Evolutionary conservation across 2,797 vertebrate species (phyloP), one percentile per base, ranked within the genome.

Genomic region (Heliangelus exortis): DNA sequence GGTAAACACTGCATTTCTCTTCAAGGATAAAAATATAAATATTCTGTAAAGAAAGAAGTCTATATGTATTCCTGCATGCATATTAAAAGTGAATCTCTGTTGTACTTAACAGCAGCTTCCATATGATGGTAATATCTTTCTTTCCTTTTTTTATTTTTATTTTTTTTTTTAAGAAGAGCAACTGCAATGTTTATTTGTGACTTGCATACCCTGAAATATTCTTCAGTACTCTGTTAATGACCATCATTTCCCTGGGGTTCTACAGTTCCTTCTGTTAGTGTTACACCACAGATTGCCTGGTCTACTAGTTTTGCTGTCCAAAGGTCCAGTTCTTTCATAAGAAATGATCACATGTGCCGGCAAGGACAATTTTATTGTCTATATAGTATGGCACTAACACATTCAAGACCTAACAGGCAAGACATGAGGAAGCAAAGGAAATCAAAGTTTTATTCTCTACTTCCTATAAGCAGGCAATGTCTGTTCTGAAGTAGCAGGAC

Each of bases 301-400:
- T 23, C 8, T 11, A 28, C 29, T 41, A 65, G 54, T 80, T 39
- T 31, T 50, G 18, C 15, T 28, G n/a, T 33, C 21, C 0, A 0
- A 74, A 84, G 47, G 74, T 22, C 28, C 26, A 19, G 7, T 9
- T 74, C 15, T 74, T 53, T 58, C 57, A 41, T 15, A 61, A 45
- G 14, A 39, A 91, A 79, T 39, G 34, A 68, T 20, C 0, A 2
- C 4, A 18, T 45, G 23, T 7, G 47, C 58, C 68, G 50, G 74
- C 50, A 92, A 79, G 25, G 26, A 72, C 13, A 71, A 59, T 36
- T 8, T 36, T 36, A 36, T 36, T 36, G 34, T 36, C 34, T 36
- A 36, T 36, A 36, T 36, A 36, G 34, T 36, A 10, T 36, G 34
- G 34, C 34, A 36, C 34, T 36, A 36, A 36, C 34, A 36, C 34